Percentiles rank a stretch among this genome's conserved stretches.
These are phyloP conservation scores for Zelostemma sp. DNA, from an alignment of 1,140 invertebrate species.

Conservation along the genomic window DNA sequence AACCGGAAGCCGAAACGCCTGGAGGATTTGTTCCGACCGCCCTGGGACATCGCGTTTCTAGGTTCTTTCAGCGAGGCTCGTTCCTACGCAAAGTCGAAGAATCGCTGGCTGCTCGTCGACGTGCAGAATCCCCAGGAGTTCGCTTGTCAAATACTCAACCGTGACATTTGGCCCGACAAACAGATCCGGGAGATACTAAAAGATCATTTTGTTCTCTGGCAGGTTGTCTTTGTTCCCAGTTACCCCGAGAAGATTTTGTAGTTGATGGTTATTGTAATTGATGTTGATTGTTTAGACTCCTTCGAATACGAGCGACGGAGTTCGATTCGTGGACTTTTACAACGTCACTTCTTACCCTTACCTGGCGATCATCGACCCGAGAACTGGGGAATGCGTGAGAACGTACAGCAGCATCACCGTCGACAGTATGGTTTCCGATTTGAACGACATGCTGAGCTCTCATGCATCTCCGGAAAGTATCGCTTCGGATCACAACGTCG, in stretches of 20 bases:
- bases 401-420: slow-evolving; percentile 71
- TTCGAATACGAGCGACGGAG: slow-evolving; percentile 78
- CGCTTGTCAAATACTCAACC: slow-evolving; percentile 79
- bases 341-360: slow-evolving; percentile 78
- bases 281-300: slow-evolving; percentile 71
- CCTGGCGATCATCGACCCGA: slow-evolving; percentile 81
- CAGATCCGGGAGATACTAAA: slow-evolving; percentile 77
- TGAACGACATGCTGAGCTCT: slow-evolving; percentile 66
- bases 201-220: slow-evolving; percentile 85
- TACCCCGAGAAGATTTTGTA: too few relatives aligned
- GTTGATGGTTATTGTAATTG: too few relatives aligned
- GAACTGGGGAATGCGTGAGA: slow-evolving; percentile 79
- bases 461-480: slow-evolving; percentile 65
- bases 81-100: slow-evolving; percentile 73
- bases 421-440: slow-evolving; percentile 60
- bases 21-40: slow-evolving; percentile 83
- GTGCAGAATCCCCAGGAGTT: slow-evolving; percentile 84
- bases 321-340: slow-evolving; percentile 80
- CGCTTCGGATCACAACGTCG: slow-evolving; percentile 44
- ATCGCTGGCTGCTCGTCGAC: slow-evolving; percentile 84
- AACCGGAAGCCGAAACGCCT: slow-evolving; percentile 70
- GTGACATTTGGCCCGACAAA: slow-evolving; percentile 82
- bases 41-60: slow-evolving; percentile 78
- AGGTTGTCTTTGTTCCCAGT: slow-evolving; percentile 72
- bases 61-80: slow-evolving; percentile 78